A percentile compares a stretch with the other conserved stretches of the same genome.
Evolutionary conservation across 37 sponge, comb jelly and placozoan genomes (phyloP).

Genomic region (Agelas oroides): DNA sequence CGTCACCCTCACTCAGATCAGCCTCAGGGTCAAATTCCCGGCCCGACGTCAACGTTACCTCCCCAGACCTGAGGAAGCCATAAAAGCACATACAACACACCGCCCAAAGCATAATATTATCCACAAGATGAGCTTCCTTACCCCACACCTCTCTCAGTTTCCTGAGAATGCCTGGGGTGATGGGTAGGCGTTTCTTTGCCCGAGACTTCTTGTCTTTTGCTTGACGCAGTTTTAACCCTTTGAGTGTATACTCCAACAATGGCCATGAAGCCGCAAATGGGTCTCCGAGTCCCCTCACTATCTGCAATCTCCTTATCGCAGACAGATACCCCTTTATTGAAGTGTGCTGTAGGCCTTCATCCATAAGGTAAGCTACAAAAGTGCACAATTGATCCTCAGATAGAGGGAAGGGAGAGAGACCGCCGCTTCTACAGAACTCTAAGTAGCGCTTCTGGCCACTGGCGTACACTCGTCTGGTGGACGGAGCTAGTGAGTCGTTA

Average conservation of each 20-base stretch:
- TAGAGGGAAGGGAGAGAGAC: background rate
- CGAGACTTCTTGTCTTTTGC: background rate
- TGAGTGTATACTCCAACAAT: slow-evolving; percentile 9
- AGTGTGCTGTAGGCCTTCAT: background rate
- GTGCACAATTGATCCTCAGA: background rate
- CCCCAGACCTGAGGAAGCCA: slow-evolving; percentile 49
- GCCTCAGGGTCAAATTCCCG: background rate
- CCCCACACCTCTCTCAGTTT: background rate
- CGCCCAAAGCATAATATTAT: slow-evolving; percentile 58
- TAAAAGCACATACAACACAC: slow-evolving; percentile 44
- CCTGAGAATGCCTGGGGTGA: background rate
- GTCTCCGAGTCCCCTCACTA: slow-evolving; percentile 9
- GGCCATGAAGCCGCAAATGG: background rate
- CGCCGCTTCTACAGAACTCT: background rate
- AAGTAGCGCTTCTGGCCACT: background rate
- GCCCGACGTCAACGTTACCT: slow-evolving; percentile 28
- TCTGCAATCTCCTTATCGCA: background rate
- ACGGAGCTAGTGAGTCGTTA: background rate
- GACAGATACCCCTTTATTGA: slow-evolving; percentile 14
- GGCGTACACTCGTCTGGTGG: background rate
- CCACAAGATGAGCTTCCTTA: background rate
- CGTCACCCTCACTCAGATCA: slow-evolving; percentile 15
- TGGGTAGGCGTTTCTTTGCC: background rate
- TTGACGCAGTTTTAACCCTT: slow-evolving; percentile 1
- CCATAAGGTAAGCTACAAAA: background rate